phyloP scores from a whole-genome alignment of 1,140 invertebrate species.

The Danaus melanippus region DNA sequence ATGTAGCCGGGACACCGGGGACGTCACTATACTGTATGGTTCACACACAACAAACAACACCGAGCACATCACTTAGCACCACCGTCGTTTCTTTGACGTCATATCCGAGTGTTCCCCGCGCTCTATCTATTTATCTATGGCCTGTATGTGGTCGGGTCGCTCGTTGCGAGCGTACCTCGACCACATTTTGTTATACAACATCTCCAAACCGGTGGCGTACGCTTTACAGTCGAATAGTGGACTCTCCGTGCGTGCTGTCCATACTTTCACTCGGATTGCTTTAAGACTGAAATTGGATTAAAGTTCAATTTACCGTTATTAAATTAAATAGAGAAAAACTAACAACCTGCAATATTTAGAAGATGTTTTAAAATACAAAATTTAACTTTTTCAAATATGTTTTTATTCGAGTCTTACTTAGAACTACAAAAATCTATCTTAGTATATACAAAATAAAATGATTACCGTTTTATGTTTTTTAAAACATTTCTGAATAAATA shows the following conservation, averaged over 20 bases:
- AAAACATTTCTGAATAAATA: too few species aligned
- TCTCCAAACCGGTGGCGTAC: constrained; percentile 93
- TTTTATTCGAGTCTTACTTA: too few species aligned
- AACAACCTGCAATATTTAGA: constrained; percentile 5
- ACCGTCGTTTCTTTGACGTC: constrained; percentile 27
- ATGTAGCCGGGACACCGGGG: constrained; percentile 5
- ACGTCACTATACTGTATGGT: not conserved
- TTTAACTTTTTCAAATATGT: too few species aligned
- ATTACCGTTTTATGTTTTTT: too few species aligned
- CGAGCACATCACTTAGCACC: constrained; percentile 29
- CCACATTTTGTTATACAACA: constrained; percentile 92
- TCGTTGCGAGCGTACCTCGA: constrained; percentile 79
- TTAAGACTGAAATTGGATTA: constrained; percentile 78
- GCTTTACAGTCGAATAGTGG: constrained; percentile 94
- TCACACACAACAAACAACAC: too few species aligned
- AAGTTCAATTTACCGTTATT: too few species aligned
- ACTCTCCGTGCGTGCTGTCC: constrained; percentile 90
- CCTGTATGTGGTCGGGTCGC: constrained; percentile 86
- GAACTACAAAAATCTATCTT: constrained; percentile 3
- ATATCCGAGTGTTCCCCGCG: constrained; percentile 8
- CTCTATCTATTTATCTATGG: constrained; percentile 63
- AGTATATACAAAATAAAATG: not conserved
- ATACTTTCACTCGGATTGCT: constrained; percentile 94
- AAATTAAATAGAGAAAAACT: too few species aligned
- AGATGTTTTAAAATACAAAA: too few species aligned